Percentiles rank a stretch among this genome's conserved stretches.
These are phyloP conservation scores for Fratercula arctica DNA, from an alignment of 2,797 vertebrate genomes.

Conservation along the genomic window DNA sequence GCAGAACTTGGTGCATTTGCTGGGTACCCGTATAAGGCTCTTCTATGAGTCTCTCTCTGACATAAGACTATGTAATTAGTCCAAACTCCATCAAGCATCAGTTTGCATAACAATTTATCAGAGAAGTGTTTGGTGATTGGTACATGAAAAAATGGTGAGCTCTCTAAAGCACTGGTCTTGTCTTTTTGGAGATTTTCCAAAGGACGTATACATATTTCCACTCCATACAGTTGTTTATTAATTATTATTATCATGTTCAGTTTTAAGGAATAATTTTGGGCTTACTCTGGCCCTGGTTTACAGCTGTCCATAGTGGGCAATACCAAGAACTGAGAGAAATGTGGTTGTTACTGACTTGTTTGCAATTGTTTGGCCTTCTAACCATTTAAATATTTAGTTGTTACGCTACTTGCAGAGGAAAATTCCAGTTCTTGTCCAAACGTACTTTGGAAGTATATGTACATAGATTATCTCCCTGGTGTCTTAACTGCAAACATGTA, in stretches of 20 bases:
- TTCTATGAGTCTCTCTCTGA: constrained; percentile 33
- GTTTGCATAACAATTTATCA: constrained; percentile 30
- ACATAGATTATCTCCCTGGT: constrained; percentile 5
- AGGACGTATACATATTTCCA: background rate
- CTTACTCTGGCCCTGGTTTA: background rate
- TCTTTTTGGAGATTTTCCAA: background rate
- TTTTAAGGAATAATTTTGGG: background rate
- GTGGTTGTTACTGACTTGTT: background rate
- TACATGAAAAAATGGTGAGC: background rate
- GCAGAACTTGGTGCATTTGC: background rate
- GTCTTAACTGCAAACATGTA: constrained; percentile 2
- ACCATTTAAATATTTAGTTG: constrained; percentile 45
- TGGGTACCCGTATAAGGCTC: constrained; percentile 25
- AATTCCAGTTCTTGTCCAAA: constrained; percentile 31
- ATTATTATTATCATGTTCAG: background rate
- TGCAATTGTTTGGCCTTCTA: constrained; percentile 22
- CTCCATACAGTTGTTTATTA: background rate
- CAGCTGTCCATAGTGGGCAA: background rate
- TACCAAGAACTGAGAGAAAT: background rate
- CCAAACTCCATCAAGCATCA: background rate
- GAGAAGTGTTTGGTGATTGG: background rate
- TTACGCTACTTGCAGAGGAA: background rate
- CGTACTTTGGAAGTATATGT: background rate
- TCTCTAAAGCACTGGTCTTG: background rate
- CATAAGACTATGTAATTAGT: constrained; percentile 14